Conservation (phyloP, 2,888 invertebrate genomes). For the Panzeria rudis region DNA sequence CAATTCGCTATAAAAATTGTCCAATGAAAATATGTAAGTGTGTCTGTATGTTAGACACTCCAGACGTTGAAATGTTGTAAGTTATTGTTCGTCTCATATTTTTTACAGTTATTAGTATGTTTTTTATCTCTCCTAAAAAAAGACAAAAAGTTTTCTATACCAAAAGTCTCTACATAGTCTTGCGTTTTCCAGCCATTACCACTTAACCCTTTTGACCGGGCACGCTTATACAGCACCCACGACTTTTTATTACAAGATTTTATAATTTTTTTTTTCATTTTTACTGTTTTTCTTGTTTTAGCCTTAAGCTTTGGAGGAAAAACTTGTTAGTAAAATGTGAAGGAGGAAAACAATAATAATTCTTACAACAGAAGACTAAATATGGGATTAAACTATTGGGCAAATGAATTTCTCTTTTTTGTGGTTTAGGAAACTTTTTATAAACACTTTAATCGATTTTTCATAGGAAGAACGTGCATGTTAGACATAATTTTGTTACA, state of each 20-base stretch:
- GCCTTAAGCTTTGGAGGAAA: conserved; percentile 25
- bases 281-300: background rate
- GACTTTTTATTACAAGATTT: conserved; percentile 52
- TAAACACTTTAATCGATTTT: conserved; percentile 13
- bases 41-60: background rate
- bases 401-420: background rate
- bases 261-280: background rate
- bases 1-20: background rate
- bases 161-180: conserved; percentile 4
- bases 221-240: conserved; percentile 66
- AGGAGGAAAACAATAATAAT: conserved; percentile 16
- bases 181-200: conserved; percentile 49
- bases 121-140: background rate
- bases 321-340: conserved; percentile 10
- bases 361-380: conserved; percentile 43
- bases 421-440: background rate
- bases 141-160: background rate
- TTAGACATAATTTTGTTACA: conserved; percentile 11
- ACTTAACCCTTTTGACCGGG: conserved; percentile 66
- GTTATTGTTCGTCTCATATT: conserved; percentile 28
- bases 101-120: conserved; percentile 31
- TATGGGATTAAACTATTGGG: conserved; percentile 3
- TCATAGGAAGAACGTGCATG: background rate
- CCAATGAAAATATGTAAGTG: background rate
- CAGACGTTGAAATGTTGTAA: conserved; percentile 14